Base-by-base conservation (phyloP, 2,113 vertebrate species). In the Phalacrocorax carbo region DNA sequence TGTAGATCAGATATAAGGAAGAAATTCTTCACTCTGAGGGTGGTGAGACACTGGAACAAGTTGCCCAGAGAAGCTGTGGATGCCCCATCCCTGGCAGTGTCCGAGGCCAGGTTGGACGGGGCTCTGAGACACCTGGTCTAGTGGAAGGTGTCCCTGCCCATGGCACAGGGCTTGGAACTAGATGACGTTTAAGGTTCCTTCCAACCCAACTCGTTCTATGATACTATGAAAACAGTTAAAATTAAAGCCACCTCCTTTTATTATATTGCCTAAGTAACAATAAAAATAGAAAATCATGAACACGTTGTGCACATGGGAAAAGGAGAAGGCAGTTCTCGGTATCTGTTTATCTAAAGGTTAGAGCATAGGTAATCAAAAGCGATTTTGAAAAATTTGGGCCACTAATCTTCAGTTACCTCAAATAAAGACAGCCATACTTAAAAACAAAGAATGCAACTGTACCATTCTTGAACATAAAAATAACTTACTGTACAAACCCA, bases 351-450 rank as follows among this genome's bases (percentile, higher is more conserved):
- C 90, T 94, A 68, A 72, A 80, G 93, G 96, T 96, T 97, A 88
- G 78, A 97, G 75, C 86, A 82, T 52, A 85, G 78, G 68, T 97
- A 97, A 96, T 98, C 72, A 92, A 96, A 97, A 96, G 4, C 87
- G 96, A 94, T 97, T 97, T 97, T 87, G 46, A 97, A 96, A 94
- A 91, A 95, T 97, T 97, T 94, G 90, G 92, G 73, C 95, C 88
- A 75, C 92, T 96, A 97, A 96, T 96, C 86, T 97, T 96, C 65
- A 95, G 85, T 97, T 97, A 87, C 54, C 44, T 93, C 77, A 96
- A 96, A 95, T 94, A 95, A 97, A 98, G 93, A 87, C 93, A 88
- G 66, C 82, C 77, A 95, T 48, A 94, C 82, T 89, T 86, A 95
- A 93, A 94, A 78, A 25, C n/a, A 95, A 75, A 92, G 85, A 95